Percentiles rank a stretch among this genome's conserved stretches.
Evolutionary conservation across 2,113 vertebrate species (phyloP).

Genomic region (Chionodraco myersi): DNA sequence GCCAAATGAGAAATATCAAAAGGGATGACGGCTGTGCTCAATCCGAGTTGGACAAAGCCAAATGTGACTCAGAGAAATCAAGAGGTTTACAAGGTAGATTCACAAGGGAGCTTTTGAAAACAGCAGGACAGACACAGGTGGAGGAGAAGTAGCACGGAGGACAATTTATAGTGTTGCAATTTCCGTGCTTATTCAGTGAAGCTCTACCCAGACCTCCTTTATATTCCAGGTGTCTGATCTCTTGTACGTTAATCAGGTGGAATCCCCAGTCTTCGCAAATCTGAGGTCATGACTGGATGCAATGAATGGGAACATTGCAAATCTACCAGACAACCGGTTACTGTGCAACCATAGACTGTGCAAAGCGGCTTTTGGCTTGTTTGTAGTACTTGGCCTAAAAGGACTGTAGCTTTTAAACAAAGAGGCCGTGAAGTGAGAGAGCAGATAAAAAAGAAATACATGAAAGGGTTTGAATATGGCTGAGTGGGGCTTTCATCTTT

Average conservation of each 20-base stretch:
- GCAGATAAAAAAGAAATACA: slow-evolving; percentile 16
- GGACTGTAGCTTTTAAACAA: background rate
- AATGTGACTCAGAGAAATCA: slow-evolving; percentile 36
- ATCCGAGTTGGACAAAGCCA: slow-evolving; percentile 32
- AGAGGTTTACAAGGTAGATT: background rate
- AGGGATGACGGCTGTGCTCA: slow-evolving; percentile 13
- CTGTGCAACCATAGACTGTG: background rate
- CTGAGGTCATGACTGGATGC: background rate
- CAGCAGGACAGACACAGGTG: slow-evolving; percentile 8
- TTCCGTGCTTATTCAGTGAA: background rate
- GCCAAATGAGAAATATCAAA: slow-evolving; percentile 39
- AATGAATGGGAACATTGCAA: background rate
- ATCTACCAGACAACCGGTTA: background rate
- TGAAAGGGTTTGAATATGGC: slow-evolving; percentile 48
- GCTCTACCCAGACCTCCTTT: background rate
- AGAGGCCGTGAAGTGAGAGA: background rate
- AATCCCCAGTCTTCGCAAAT: background rate
- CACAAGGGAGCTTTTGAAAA: slow-evolving; percentile 28
- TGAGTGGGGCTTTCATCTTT: slow-evolving; percentile 62
- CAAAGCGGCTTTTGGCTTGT: background rate
- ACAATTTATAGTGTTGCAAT: background rate
- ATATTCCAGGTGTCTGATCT: background rate
- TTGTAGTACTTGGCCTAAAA: slow-evolving; percentile 7
- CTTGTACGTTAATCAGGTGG: background rate
- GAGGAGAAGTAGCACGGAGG: background rate